A percentile compares a stretch with the other conserved stretches of the same genome.
Evolutionary conservation across 2,888 invertebrate genomes (phyloP).

Genomic region (Mellilla xanthometata): DNA sequence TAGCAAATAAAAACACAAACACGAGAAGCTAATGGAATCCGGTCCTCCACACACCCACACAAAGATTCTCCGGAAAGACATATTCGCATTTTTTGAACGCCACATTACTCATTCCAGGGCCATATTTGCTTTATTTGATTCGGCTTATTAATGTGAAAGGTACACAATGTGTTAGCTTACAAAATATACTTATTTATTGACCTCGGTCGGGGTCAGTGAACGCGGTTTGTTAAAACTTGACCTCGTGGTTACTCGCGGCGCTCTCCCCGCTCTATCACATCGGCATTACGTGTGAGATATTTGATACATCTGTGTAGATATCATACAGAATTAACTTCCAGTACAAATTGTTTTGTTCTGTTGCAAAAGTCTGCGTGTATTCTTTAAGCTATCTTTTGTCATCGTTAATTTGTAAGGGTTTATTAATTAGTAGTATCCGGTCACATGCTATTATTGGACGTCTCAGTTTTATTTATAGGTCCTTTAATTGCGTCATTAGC

Average conservation of each 20-base stretch:
- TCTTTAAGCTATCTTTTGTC: too few relatives aligned
- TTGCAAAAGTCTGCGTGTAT: not conserved
- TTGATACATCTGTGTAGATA: not conserved
- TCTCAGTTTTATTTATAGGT: slow-evolving; percentile 8
- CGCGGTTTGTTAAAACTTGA: slow-evolving; percentile 43
- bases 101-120: slow-evolving; percentile 10
- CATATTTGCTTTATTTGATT: slow-evolving; percentile 22
- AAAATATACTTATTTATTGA: slow-evolving; percentile 35
- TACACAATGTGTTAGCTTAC: slow-evolving; percentile 26
- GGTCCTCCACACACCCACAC: slow-evolving; percentile 3
- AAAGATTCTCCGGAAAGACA: slow-evolving; percentile 11
- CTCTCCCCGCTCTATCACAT: slow-evolving; percentile 22
- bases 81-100: slow-evolving; percentile 10
- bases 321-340: not conserved
- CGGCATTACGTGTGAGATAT: slow-evolving; percentile 10
- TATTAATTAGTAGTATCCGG: slow-evolving; percentile 5
- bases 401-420: not conserved
- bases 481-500: slow-evolving; percentile 1
- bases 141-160: slow-evolving; percentile 41
- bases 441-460: slow-evolving; percentile 1
- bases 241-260: slow-evolving; percentile 27
- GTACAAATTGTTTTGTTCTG: not conserved
- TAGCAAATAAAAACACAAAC: not conserved
- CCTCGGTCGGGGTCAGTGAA: slow-evolving; percentile 49
- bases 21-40: slow-evolving; percentile 7